Base-by-base conservation (phyloP, 2,888 invertebrate genomes). In the Pseudeuparius sepicola region DNA sequence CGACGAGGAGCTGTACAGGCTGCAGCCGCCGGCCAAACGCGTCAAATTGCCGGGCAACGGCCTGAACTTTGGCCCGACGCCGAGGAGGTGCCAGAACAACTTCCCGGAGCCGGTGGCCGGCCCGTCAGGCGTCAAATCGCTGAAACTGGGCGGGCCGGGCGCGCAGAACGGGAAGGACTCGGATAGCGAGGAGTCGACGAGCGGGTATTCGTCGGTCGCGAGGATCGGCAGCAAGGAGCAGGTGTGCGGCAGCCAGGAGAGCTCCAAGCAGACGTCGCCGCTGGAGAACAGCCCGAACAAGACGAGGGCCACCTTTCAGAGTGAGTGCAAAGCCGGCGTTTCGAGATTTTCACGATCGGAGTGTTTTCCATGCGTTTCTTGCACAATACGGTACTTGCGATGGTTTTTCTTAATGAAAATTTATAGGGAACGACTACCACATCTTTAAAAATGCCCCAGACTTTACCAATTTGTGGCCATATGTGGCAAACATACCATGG, bases 141-240 rank as follows among this genome's bases (percentile, higher is more conserved):
- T 49, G 15, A 54, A 55, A 39, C 40, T 50, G 37, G n/a, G 6
- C 6, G n/a, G 7, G 6, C n/a, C 20, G 20, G 6, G 7, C 20
- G 20, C 15, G 26, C 38, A 41, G 15, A 35, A 41, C 6, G 16
- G 13, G 23, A 67, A 70, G 43, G 65, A 67, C 51, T 70, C 71
- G 12, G 69, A 71, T 48, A 70, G 68, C 44, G 68, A 70, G 43
- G 71, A 70, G 48, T 70, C 70, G 31, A 71, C 70, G 9, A 71
- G 70, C 54, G 70, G 68, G 14, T 70, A 69, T 49, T 70, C 70
- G 37, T 70, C 70, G n/a, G 59, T 68, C 32, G 61, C 48, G 30
- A 49, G 51, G 29, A 46, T 56, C 34, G 54, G 53, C 12, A 54
- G 55, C 34, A 57, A 55, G 41, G 56, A 56, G 34, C 46, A 51